Base-by-base conservation (phyloP, 2,888 invertebrate species). In the Galerucella calmariensis region DNA sequence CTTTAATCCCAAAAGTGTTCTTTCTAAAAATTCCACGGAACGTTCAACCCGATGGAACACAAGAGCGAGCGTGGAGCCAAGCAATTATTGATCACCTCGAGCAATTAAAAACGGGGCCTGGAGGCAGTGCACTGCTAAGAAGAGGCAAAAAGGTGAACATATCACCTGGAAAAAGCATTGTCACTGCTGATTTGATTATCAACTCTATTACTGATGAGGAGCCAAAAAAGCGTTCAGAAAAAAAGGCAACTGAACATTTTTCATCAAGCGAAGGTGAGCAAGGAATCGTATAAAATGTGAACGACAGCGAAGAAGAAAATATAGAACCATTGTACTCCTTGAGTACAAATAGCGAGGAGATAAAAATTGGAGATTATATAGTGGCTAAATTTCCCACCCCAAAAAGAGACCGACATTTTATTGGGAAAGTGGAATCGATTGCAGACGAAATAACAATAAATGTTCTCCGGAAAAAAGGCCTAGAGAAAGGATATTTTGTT, bases 131-230 rank as follows among this genome's bases (percentile, higher is more conserved):
- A 46, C 46, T 9, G 46, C 3, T 46, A 46, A 46, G 14, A 48
- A 48, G 48, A 11, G 48, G 48, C 12, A 48, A 48, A 48, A 48
- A 48, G 48, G 48, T 48, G 14, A 48, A 48, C 48, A 48, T 48
- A 48, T 14, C 48, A 14, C 48, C 48, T 48, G 48, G 14, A 48
- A 48, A 48, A 14, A 48, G 48, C 48, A 48, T 48, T 48, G 2
- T 12, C 46, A 46, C 46, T 46, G 46, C 46, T 48, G 48, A 48
- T 48, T 48, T 48, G 48, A 48, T 14, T 48, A 48, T 48, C 48
- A 48, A 48, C 48, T 53, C 53, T 53, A 53, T 53, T 16, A 53
- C 53, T 53, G 53, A 53, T 53, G 53, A 53, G 53, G 16, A 53
- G 53, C 53, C 51, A 51, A 51, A 51, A 51, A 51, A n/a, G 20